Evolutionary conservation across 2,888 invertebrate genomes (phyloP).

Genomic region (Danaus chrysippus): DNA sequence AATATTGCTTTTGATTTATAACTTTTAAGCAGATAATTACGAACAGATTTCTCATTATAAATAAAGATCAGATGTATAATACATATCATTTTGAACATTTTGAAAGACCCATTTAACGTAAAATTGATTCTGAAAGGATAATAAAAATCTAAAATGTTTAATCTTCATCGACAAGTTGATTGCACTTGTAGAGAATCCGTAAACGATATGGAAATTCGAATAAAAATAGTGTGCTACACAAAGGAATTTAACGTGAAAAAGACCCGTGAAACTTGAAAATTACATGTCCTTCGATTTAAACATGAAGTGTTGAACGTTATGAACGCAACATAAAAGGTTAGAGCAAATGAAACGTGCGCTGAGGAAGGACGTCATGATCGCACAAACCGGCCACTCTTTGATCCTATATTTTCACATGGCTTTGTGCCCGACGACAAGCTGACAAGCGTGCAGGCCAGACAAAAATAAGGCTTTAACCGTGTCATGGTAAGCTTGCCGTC

Average conservation of each 20-base stretch:
- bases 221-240: neutral
- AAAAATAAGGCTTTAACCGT: conserved; percentile 78
- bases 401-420: conserved; percentile 77
- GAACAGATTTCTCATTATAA: too few species aligned
- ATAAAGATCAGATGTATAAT: too few species aligned
- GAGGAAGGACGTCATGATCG: conserved; percentile 47
- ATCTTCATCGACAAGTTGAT: neutral
- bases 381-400: conserved; percentile 64
- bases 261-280: conserved; percentile 8
- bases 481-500: conserved; percentile 77
- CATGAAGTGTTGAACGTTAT: conserved; percentile 20
- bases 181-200: neutral
- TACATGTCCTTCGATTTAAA: conserved; percentile 19
- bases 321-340: conserved; percentile 10
- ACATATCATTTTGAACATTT: too few species aligned
- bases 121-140: neutral
- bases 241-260: conserved; percentile 6
- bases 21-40: too few species aligned
- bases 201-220: conserved; percentile 5
- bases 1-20: too few species aligned
- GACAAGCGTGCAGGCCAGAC: conserved; percentile 76
- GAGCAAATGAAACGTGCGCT: conserved; percentile 18
- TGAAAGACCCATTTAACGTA: neutral
- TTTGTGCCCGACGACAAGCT: conserved; percentile 72
- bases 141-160: neutral